Evolutionary conservation across 2,797 vertebrate genomes (phyloP), one percentile per base, ranked within the genome.

Genomic region (Eulemur coronatus): DNA sequence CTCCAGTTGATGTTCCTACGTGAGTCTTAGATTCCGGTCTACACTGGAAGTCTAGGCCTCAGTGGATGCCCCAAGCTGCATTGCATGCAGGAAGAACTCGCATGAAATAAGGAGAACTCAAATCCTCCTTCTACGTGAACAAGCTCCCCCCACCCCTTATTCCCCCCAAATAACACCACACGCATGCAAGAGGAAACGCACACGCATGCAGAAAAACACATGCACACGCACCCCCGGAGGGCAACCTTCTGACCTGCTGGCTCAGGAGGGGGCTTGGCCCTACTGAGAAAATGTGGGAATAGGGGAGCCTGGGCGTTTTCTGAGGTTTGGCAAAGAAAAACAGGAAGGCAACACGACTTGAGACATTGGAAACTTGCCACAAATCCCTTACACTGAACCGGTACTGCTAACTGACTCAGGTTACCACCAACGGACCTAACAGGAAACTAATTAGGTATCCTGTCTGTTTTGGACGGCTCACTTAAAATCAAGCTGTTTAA

Each of bases 261-360:
- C 97, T 98, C 97, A 97, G 55, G 1, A 97, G 96, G 90, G 97
- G 97, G 93, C 97, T 96, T 94, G 97, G 97, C 90, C 98, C 97
- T 97, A 98, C 33, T 72, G 96, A 97, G 97, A 98, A 98, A 94
- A 98, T 95, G 95, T 97, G 97, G 79, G 97, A 98, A 90, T 98
- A 94, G 78, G 97, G 98, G 84, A 98, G 98, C 96, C 98, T 91
- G 98, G 98, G 92, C 95, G 97, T 97, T 95, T 97, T 98, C 98
- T 98, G 97, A 95, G 63, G 93, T 91, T 92, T 69, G 28, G 88
- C 88, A 96, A 94, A 95, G 96, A 98, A 96, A 98, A 97, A 98
- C 33, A 98, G 94, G 96, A 98, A 97, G 7, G 90, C 72, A 79
- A 91, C 38, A 65, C 59, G 79, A 89, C 76, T 91, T 82, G 65